phyloP scores from a whole-genome alignment of 2,113 vertebrate genomes.

The Periophthalmodon schlosseri region DNA sequence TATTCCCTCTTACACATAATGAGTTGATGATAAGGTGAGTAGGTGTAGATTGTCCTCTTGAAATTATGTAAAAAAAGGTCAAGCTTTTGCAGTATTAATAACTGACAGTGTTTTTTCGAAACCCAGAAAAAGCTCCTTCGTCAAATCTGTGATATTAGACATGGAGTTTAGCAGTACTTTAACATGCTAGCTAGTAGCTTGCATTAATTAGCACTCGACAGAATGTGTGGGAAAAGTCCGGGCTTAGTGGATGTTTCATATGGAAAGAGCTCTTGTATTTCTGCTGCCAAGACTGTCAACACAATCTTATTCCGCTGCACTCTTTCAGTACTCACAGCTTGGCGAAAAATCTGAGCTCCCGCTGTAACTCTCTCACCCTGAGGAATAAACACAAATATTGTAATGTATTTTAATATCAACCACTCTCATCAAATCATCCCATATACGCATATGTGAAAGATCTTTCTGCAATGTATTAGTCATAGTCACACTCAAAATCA shows the following conservation, averaged over 20 bases:
- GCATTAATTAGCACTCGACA: slow-evolving; percentile 57
- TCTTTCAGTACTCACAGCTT: slow-evolving; percentile 19
- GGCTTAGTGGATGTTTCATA: slow-evolving; percentile 22
- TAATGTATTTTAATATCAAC: neutral
- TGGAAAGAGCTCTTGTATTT: slow-evolving; percentile 27
- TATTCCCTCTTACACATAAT: slow-evolving; percentile 14
- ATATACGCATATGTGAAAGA: too few species aligned
- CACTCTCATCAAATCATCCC: neutral
- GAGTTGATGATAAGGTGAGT: slow-evolving; percentile 29
- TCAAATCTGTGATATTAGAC: slow-evolving; percentile 30
- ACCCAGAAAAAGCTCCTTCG: slow-evolving; percentile 9
- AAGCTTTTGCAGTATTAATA: slow-evolving; percentile 24
- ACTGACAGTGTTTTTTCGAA: slow-evolving; percentile 17
- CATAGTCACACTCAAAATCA: too few species aligned
- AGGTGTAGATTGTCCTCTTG: slow-evolving; percentile 24
- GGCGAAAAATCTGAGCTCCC: neutral
- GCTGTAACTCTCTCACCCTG: neutral
- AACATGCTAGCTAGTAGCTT: slow-evolving; percentile 21
- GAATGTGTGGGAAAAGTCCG: slow-evolving; percentile 38
- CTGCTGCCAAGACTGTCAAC: slow-evolving; percentile 27
- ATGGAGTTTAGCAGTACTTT: slow-evolving; percentile 28
- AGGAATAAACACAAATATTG: neutral
- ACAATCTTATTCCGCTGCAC: slow-evolving; percentile 21
- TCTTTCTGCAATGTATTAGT: too few species aligned
- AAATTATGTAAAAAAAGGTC: slow-evolving; percentile 38